phyloP scores from a whole-genome alignment of 2,797 vertebrate species.

The Pogonophryne albipinna region DNA sequence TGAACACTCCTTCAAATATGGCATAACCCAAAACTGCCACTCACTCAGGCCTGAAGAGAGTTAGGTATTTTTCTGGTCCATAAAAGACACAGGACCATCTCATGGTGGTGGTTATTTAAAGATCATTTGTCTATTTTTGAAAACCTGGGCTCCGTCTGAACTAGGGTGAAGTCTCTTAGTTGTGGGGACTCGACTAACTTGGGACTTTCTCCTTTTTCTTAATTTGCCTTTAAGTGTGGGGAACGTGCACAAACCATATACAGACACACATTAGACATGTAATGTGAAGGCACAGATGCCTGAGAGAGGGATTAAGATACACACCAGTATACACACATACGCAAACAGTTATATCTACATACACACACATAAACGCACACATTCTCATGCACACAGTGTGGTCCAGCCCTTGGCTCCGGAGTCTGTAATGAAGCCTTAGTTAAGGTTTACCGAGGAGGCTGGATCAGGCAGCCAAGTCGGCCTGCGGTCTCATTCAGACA shows the following conservation, averaged over 20 bases:
- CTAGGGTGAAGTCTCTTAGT: conserved; percentile 47
- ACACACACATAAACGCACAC: conserved; percentile 53
- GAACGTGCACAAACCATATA: conserved; percentile 30
- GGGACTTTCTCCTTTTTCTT: conserved; percentile 33
- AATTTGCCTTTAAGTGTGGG: conserved; percentile 58
- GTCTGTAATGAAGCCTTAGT: conserved; percentile 80
- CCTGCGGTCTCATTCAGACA: conserved; percentile 84
- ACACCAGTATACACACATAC: conserved; percentile 44
- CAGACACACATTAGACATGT: conserved; percentile 53
- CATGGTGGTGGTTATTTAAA: conserved; percentile 69
- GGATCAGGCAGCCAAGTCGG: conserved; percentile 74
- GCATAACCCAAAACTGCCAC: conserved; percentile 65
- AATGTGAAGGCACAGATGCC: conserved; percentile 44
- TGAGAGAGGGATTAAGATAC: conserved; percentile 51
- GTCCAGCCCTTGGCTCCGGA: conserved; percentile 71
- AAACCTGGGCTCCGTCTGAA: conserved; percentile 49
- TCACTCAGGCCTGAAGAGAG: conserved; percentile 60
- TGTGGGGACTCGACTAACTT: conserved; percentile 52
- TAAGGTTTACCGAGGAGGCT: conserved; percentile 79
- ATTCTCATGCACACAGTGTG: conserved; percentile 72
- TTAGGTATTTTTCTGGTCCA: conserved; percentile 52
- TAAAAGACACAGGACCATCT: conserved; percentile 47
- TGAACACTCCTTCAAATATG: conserved; percentile 62
- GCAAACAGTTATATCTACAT: conserved; percentile 46
- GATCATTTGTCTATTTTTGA: conserved; percentile 69